Conservation (phyloP, 92 coral and sea anemone genomes). For the Umimayanthus chanpuru region DNA sequence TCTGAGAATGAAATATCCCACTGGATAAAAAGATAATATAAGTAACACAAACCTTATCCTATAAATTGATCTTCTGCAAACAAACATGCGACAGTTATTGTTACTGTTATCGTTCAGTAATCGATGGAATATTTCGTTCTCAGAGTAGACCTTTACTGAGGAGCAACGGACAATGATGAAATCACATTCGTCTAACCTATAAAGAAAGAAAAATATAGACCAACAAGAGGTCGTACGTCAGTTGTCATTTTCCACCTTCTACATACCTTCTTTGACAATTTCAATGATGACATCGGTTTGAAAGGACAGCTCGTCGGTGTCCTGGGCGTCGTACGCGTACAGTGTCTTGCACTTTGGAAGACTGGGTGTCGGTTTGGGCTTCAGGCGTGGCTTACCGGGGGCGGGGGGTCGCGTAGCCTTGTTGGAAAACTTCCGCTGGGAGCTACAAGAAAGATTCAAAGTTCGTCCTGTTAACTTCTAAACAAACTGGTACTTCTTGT, state of each 20-base stretch:
- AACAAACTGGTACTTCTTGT: neutral
- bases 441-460: constrained; percentile 48
- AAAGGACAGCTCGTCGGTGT: constrained; percentile 93
- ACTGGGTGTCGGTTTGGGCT: constrained; percentile 84
- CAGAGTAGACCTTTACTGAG: no score
- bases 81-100: no score
- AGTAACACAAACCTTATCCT: no score
- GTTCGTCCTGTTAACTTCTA: neutral
- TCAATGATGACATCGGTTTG: constrained; percentile 90
- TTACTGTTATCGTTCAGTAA: no score
- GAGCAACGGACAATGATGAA: no score
- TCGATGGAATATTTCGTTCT: no score
- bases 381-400: constrained; percentile 83
- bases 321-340: constrained; percentile 94
- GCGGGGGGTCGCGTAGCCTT: constrained; percentile 80
- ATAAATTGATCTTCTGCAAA: no score
- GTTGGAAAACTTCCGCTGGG: constrained; percentile 76
- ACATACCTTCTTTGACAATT: constrained; percentile 90
- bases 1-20: no score
- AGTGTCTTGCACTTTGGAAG: constrained; percentile 92
- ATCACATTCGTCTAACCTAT: no score
- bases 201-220: no score
- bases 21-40: no score
- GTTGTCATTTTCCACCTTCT: neutral
- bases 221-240: neutral